Evolutionary conservation across 2,888 invertebrate genomes (phyloP).

Genomic region (Sisyra terminalis): DNA sequence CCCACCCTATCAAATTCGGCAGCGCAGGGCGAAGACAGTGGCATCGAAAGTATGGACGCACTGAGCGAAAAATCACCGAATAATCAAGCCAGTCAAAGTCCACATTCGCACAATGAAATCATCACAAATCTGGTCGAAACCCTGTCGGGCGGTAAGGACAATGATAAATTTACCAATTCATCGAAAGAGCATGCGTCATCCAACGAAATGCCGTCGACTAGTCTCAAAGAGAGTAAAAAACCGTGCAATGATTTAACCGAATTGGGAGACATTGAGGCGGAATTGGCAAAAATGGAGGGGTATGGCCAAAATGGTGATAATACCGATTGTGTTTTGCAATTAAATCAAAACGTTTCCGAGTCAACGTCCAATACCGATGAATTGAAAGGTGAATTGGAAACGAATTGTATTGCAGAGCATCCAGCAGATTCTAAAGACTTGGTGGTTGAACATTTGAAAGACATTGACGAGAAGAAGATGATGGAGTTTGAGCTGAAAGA

Average conservation of each 20-base stretch:
- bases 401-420: background rate
- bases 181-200: background rate
- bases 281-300: conserved; percentile 50
- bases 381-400: conserved; percentile 10
- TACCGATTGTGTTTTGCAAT: background rate
- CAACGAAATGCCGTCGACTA: background rate
- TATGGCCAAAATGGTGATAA: conserved; percentile 28
- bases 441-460: conserved; percentile 8
- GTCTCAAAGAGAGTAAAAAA: conserved; percentile 1
- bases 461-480: conserved; percentile 12
- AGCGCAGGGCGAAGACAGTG: conserved; percentile 69
- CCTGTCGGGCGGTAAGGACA: conserved; percentile 15
- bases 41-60: conserved; percentile 87
- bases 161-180: conserved; percentile 2
- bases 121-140: conserved; percentile 12
- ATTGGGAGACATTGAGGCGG: conserved; percentile 50
- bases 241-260: conserved; percentile 17
- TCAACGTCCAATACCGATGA: conserved; percentile 9
- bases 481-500: background rate
- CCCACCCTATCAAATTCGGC: conserved; percentile 23
- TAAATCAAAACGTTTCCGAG: background rate
- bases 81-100: conserved; percentile 68
- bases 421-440: background rate
- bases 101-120: conserved; percentile 32
- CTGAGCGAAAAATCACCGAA: conserved; percentile 84